Base-by-base conservation (phyloP, 2,113 vertebrate species). In the Nothoprocta perdicaria region DNA sequence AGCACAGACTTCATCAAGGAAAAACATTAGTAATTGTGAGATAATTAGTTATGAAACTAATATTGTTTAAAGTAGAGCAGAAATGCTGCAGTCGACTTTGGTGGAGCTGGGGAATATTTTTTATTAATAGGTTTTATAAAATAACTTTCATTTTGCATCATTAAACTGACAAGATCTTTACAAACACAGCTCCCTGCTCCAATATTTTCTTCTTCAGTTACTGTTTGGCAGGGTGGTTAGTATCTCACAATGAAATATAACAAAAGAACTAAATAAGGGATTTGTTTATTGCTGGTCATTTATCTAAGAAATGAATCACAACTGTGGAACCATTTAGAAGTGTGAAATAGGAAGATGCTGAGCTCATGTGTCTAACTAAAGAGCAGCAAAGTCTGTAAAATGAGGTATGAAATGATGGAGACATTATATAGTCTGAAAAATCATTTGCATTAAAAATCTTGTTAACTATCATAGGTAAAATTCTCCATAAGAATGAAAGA, bases 31-130 rank as follows among this genome's bases (percentile, higher is more conserved):
- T 82, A 94, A 88, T 90, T 94, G 80, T 90, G 75, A 88, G 67
- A 80, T 96, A 96, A 94, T 96, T 91, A 88, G 86, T 75, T 92
- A 69, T 85, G 88, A 81, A 95, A 84, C 38, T 33, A 38, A 52
- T 71, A 83, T 48, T 66, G 46, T 65, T 87, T 93, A 84, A 93
- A 94, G 45, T 57, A 46, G 67, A 88, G 46, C 66, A 86, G 71
- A 79, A 75, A 41, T 80, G 43, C 33, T 41, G 72, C 46, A 61
- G 53, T 26, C 69, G 79, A 73, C 40, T 87, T 82, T 71, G 57
- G 26, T 74, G 90, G 75, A 83, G 23, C 33, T 73, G 80, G 75
- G 77, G 58, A 94, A 81, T 85, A 74, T 80, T 87, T 94, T 74
- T 78, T 88, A 91, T 85, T 89, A 80, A 65, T 84, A 62, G 21